phyloP scores from a whole-genome alignment of 2,888 invertebrate genomes.

The Monoplex corrugatus region DNA sequence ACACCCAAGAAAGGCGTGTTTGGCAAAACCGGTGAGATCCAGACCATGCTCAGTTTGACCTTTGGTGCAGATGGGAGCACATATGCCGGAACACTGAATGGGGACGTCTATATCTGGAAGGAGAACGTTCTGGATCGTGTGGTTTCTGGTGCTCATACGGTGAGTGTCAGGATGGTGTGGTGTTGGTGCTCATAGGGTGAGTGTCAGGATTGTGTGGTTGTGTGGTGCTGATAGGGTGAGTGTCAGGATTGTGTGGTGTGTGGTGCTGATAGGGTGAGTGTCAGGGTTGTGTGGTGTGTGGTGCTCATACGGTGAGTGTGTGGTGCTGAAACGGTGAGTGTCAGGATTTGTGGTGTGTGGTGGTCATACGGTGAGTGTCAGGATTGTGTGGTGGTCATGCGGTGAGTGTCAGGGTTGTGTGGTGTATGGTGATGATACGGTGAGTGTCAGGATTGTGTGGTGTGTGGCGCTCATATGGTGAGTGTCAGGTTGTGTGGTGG shows the following conservation, averaged over 20 bases:
- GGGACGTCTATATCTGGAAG: slow-evolving; percentile 82
- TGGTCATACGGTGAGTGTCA: too few species aligned
- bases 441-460: neutral
- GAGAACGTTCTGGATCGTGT: slow-evolving; percentile 77
- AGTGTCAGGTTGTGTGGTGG: too few species aligned
- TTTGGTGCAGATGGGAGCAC: slow-evolving; percentile 77
- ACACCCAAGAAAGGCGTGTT: slow-evolving; percentile 80
- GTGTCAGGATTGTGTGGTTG: neutral
- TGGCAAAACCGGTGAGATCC: slow-evolving; percentile 81
- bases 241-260: slow-evolving; percentile 1
- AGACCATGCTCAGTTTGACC: slow-evolving; percentile 80
- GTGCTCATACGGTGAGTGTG: too few species aligned
- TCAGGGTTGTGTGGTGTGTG: slow-evolving; percentile 34
- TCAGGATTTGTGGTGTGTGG: too few species aligned
- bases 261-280: too few species aligned
- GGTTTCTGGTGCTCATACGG: slow-evolving; percentile 80
- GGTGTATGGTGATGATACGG: neutral
- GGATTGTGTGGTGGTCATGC: too few species aligned
- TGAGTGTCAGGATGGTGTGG: slow-evolving; percentile 62
- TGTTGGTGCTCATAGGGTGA: neutral
- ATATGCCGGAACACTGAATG: slow-evolving; percentile 81
- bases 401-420: too few species aligned
- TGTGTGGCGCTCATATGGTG: neutral
- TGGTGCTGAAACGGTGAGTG: too few species aligned
- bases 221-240: neutral